Conservation (phyloP, 2,113 vertebrate species). For the Festucalex cinctus region DNA sequence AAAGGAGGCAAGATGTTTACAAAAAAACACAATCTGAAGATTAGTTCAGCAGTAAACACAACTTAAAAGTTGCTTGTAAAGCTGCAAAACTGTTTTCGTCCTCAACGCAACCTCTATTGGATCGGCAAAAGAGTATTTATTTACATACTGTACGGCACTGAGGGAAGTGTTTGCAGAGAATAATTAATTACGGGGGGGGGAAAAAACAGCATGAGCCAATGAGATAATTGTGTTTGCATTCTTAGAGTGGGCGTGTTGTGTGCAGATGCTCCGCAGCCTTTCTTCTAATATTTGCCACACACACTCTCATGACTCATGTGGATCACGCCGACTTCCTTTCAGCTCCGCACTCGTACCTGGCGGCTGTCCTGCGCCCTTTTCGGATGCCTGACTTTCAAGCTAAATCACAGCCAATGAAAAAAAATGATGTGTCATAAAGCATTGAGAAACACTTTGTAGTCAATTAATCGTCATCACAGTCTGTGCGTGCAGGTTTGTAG, state of each 20-base stretch:
- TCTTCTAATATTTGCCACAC: constrained; percentile 30
- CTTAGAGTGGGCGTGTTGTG: constrained; percentile 26
- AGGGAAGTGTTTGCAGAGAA: constrained; percentile 35
- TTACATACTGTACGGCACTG: constrained; percentile 26
- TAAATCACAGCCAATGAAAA: not conserved
- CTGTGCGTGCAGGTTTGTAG: not conserved
- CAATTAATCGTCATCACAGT: not conserved
- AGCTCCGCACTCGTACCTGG: constrained; percentile 10
- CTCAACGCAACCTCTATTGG: constrained; percentile 10
- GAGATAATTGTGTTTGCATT: constrained; percentile 28
- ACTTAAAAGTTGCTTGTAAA: constrained; percentile 25
- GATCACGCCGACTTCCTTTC: constrained; percentile 23
- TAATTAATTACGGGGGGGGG: constrained; percentile 32
- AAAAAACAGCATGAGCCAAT: constrained; percentile 26
- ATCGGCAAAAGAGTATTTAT: constrained; percentile 25
- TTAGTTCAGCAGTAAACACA: constrained; percentile 36
- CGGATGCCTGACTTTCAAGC: constrained; percentile 42
- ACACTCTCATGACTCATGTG: not conserved
- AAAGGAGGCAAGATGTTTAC: constrained; percentile 23
- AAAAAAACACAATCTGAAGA: constrained; percentile 18
- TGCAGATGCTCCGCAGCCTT: constrained; percentile 26
- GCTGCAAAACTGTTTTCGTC: constrained; percentile 4
- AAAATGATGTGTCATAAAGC: not conserved
- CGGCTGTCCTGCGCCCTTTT: constrained; percentile 43
- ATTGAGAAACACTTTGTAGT: not conserved